Evolutionary conservation across 1,140 invertebrate species (phyloP), one percentile per base, ranked within the genome.

Genomic region (Bombus affinis): DNA sequence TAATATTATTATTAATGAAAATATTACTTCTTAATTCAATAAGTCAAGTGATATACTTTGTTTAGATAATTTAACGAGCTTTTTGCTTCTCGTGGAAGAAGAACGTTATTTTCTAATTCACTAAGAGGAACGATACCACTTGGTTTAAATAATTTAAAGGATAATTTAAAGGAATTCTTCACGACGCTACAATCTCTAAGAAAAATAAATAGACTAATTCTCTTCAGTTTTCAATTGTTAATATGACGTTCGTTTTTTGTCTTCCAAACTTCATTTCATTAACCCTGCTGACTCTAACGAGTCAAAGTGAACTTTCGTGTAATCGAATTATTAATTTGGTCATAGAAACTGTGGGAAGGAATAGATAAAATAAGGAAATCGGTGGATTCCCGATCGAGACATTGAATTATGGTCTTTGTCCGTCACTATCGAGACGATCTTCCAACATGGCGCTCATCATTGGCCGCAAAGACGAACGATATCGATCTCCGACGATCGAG

Each of bases 401-500:
- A 57, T 57, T 78, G 75, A 86, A 78, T 73, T 78, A 75, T 79
- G n/a, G 65, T 35, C 85, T 76, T 59, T 65, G 82, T 79, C 57
- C 57, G 35, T 79, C 70, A 44, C n/a, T 79, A 72, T 87, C 86
- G 59, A 25, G 70, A 10, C 47, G 62, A 86, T 86, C 81, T 53
- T 86, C 68, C 44, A 28, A 25, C 42, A 15, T 32, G 70, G 59
- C 59, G 32, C 35, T 79, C 81, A 70, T 87, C 59, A 73, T 84
- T 73, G 42, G 35, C 72, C 80, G 68, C 22, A 47, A 62, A 25
- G 72, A 77, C 62, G n/a, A 35, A 59, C 59, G 86, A 84, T 87
- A 87, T 74, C 82, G 75, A 87, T 87, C 81, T 84, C 72, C 12
- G 73, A 47, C 85, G 73, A 86, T 86, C 80, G 80, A 76, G 84